Evolutionary conservation across 2,888 invertebrate species (phyloP), one percentile per base, ranked within the genome.

Genomic region (Stenurella melanura): DNA sequence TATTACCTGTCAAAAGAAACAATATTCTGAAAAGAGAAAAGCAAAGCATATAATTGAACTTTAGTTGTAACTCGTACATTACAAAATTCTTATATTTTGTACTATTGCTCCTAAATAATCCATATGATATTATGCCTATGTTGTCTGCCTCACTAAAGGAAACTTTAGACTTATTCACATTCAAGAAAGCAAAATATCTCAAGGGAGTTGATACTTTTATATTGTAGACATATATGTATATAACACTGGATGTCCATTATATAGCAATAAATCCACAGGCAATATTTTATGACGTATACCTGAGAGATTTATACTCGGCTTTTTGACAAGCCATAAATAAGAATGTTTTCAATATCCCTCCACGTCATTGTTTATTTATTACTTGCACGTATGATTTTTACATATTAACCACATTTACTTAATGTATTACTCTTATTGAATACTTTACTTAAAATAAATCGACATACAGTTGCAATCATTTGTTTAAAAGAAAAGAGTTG

Each of bases 201-300:
- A 63, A 66, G 54, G 67, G 78, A 75, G 15, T 77, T 58, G 80
- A 80, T 77, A 81, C 78, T 80, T 82, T 80, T 79, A 81, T 18
- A 38, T 42, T 64, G 11, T 21, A 30, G 63, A 34, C 9, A 78
- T 61, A 50, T 73, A 80, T 34, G 12, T 78, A 81, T 81, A 82
- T 84, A 79, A 82, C 84, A 83, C 78, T 78, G 79, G 80, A 78
- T 82, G 84, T 85, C 85, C 83, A 85, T 85, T 85, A 85, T 81
- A 81, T 81, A 80, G 85, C 82, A 83, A 83, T 85, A 85, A 85
- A 85, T 85, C 83, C 81, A 80, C 80, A 67, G 60, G 82, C 82
- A 82, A 82, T 83, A 83, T 83, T 84, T 83, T 80, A 82, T 79
- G 83, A 81, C 83, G 77, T 83, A 82, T 81, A 79, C 81, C 78